These are phyloP conservation scores for Pyxicephalus adspersus DNA, from an alignment of 2,113 vertebrate genomes.

Conservation along the genomic window DNA sequence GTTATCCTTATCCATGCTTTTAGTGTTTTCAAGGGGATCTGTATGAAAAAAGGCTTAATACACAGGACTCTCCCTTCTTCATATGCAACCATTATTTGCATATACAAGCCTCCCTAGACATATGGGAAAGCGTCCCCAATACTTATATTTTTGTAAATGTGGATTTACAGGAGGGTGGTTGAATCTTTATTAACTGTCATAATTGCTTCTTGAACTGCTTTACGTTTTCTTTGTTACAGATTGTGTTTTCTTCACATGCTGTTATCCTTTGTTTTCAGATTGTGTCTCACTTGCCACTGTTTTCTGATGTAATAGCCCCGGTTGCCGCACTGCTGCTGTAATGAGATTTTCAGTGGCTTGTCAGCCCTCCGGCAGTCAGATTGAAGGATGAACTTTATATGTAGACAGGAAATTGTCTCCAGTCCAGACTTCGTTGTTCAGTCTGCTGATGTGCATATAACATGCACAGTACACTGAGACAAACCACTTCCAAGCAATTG, in stretches of 20 bases:
- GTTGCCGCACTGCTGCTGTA: constrained; percentile 51
- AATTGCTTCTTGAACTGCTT: too few relatives aligned
- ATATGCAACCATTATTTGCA: too few relatives aligned
- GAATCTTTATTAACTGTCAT: too few relatives aligned
- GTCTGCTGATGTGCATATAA: constrained; percentile 61
- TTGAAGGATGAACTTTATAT: constrained; percentile 64
- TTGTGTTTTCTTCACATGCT: not conserved
- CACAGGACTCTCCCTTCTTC: too few relatives aligned
- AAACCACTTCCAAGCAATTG: constrained; percentile 37
- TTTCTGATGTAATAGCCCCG: constrained; percentile 18
- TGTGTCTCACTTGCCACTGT: constrained; percentile 3
- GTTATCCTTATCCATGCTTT: too few relatives aligned
- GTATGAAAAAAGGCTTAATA: too few relatives aligned
- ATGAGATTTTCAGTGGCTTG: constrained; percentile 64
- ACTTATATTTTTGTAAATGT: too few relatives aligned
- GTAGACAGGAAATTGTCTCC: constrained; percentile 64
- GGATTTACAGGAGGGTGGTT: too few relatives aligned
- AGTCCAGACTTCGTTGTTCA: constrained; percentile 63
- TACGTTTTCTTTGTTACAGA: too few relatives aligned
- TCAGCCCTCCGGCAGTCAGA: constrained; percentile 61
- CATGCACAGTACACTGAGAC: constrained; percentile 31
- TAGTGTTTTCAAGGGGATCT: too few relatives aligned
- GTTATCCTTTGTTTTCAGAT: not conserved
- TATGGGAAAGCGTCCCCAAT: too few relatives aligned
- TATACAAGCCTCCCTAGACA: too few relatives aligned